Evolutionary conservation across 2,797 vertebrate genomes (phyloP).

Genomic region (Threskiornis aethiopicus): DNA sequence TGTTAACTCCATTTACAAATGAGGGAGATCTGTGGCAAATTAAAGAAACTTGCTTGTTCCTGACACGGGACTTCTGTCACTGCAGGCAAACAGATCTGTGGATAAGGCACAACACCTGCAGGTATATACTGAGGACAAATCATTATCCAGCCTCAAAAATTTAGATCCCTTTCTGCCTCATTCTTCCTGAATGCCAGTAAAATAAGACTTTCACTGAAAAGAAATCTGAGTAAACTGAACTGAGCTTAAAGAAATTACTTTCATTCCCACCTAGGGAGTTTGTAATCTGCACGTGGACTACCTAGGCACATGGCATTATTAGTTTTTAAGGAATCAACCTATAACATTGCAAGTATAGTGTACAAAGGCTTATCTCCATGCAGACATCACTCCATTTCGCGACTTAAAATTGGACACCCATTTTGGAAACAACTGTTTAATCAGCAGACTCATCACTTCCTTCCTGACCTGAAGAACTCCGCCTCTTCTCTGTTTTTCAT

Average conservation of each 20-base stretch:
- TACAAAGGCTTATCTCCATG: background rate
- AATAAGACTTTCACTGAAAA: background rate
- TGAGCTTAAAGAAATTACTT: background rate
- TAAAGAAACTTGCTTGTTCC: background rate
- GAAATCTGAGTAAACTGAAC: background rate
- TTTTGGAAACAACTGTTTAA: background rate
- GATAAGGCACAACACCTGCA: background rate
- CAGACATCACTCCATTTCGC: background rate
- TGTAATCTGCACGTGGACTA: background rate
- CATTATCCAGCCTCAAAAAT: background rate
- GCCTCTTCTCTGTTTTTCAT: background rate
- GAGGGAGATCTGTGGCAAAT: background rate
- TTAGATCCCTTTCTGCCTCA: background rate
- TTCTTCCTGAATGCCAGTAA: background rate
- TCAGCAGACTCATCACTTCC: background rate
- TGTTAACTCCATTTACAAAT: background rate
- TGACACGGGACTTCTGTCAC: background rate
- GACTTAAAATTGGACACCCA: background rate
- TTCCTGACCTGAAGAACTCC: background rate
- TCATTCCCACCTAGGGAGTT: background rate
- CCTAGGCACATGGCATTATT: background rate
- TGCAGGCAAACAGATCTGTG: background rate
- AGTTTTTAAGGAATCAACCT: background rate
- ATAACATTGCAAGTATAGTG: background rate
- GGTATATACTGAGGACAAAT: background rate